Conservation (phyloP, 2,888 invertebrate genomes). For the Conomelus anceps region DNA sequence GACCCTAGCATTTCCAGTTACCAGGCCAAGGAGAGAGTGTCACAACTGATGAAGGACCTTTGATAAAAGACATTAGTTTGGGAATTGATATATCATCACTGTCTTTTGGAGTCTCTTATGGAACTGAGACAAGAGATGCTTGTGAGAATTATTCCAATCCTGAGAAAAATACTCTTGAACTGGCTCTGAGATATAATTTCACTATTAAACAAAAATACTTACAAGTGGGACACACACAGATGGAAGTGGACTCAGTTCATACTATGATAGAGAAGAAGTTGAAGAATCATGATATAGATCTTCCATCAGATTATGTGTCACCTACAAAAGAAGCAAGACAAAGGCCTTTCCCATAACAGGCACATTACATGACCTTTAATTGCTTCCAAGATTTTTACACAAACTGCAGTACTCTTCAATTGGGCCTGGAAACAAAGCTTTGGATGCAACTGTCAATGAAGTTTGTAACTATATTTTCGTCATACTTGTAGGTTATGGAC, state of each 20-base stretch:
- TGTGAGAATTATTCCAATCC: background rate
- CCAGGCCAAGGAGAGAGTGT: no score
- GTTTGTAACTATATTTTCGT: background rate
- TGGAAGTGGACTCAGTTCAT: constrained; percentile 2
- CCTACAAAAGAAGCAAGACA: background rate
- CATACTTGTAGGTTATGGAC: no score
- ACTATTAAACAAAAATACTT: background rate
- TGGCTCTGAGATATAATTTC: background rate
- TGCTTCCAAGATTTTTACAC: background rate
- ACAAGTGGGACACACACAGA: constrained; percentile 5
- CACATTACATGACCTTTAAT: background rate
- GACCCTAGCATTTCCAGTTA: no score
- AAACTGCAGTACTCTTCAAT: background rate
- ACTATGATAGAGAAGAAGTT: background rate
- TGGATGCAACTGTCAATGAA: background rate
- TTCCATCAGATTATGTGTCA: background rate
- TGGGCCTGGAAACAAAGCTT: background rate
- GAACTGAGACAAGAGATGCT: background rate
- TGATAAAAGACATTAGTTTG: no score
- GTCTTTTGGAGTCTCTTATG: no score
- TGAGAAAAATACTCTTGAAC: background rate
- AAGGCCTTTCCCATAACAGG: background rate
- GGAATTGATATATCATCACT: no score
- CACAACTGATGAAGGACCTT: no score
- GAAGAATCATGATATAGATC: background rate